Percentiles rank a stretch among this genome's conserved stretches.
These are phyloP conservation scores for Dichetophora obliterata DNA, from an alignment of 2,888 invertebrate genomes.

Conservation along the genomic window DNA sequence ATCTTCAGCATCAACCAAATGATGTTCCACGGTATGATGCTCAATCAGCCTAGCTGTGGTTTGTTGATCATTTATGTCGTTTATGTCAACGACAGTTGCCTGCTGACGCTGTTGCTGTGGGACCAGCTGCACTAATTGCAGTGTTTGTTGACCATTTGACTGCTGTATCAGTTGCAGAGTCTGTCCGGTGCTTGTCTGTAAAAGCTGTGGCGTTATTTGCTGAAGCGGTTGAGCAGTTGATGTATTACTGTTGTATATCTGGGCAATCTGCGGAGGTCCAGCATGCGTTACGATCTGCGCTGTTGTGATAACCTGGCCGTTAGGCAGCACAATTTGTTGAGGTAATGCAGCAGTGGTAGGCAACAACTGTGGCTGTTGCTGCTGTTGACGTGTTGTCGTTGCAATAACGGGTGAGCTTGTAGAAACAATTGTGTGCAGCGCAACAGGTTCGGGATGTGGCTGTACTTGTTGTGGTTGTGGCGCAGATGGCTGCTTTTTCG, in stretches of 20 bases:
- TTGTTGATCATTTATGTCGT: constrained; percentile 54
- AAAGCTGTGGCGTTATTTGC: constrained; percentile 60
- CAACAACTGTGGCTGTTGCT: constrained; percentile 45
- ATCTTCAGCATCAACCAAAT: constrained; percentile 59
- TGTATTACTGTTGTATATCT: constrained; percentile 60
- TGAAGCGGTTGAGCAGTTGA: constrained; percentile 37
- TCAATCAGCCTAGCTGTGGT: constrained; percentile 58
- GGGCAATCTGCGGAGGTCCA: constrained; percentile 66
- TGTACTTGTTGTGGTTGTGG: constrained; percentile 40
- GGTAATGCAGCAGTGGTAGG: constrained; percentile 56
- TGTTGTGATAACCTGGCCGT: constrained; percentile 68
- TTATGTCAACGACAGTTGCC: constrained; percentile 49
- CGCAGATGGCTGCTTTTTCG: constrained; percentile 41
- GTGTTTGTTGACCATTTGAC: constrained; percentile 65
- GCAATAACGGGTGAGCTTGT: constrained; percentile 43
- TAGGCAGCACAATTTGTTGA: constrained; percentile 68
- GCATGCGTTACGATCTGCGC: constrained; percentile 65
- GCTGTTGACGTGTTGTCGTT: constrained; percentile 38
- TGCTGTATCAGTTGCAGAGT: constrained; percentile 69
- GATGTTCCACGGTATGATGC: constrained; percentile 60
- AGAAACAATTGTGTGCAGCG: not conserved
- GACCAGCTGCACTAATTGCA: constrained; percentile 62
- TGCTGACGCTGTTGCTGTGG: constrained; percentile 53
- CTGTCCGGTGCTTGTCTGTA: constrained; percentile 65
- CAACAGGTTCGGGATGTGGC: constrained; percentile 44